These are phyloP conservation scores for Agrotis puta DNA, from an alignment of 2,888 invertebrate genomes.

Conservation along the genomic window DNA sequence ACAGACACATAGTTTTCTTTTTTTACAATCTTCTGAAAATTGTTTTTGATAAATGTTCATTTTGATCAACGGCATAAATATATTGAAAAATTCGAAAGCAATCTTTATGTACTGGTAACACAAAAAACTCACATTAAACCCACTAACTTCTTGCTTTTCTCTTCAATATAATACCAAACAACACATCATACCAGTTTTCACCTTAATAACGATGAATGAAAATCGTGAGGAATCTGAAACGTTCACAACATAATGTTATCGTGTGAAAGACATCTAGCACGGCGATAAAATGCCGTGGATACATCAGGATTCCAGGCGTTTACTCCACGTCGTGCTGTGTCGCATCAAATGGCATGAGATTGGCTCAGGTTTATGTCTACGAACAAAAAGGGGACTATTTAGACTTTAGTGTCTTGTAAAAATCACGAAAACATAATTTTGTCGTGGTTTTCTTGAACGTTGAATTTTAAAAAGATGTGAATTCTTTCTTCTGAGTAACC, in stretches of 20 bases:
- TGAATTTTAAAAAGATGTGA: background rate
- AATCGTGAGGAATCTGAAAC: conserved; percentile 37
- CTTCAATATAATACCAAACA: background rate
- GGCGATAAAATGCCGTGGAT: conserved; percentile 24
- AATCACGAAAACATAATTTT: background rate
- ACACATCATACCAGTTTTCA: background rate
- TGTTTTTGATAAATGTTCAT: background rate
- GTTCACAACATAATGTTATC: conserved; percentile 16
- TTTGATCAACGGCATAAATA: background rate
- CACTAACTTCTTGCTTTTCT: background rate
- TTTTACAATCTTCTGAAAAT: background rate
- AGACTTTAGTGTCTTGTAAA: conserved; percentile 5
- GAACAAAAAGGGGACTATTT: background rate
- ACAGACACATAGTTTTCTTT: too few species aligned
- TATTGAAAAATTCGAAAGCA: background rate
- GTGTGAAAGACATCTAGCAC: conserved; percentile 5
- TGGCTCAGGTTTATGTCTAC: conserved; percentile 17
- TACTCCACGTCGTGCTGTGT: background rate
- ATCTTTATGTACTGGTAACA: background rate
- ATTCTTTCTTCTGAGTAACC: background rate
- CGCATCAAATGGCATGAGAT: conserved; percentile 12
- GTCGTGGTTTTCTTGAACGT: background rate
- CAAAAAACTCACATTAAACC: background rate
- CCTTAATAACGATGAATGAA: conserved; percentile 12
- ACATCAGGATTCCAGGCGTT: conserved; percentile 28